phyloP scores from a whole-genome alignment of 2,797 vertebrate species.

The Schizothorax lantsangensis region DNA sequence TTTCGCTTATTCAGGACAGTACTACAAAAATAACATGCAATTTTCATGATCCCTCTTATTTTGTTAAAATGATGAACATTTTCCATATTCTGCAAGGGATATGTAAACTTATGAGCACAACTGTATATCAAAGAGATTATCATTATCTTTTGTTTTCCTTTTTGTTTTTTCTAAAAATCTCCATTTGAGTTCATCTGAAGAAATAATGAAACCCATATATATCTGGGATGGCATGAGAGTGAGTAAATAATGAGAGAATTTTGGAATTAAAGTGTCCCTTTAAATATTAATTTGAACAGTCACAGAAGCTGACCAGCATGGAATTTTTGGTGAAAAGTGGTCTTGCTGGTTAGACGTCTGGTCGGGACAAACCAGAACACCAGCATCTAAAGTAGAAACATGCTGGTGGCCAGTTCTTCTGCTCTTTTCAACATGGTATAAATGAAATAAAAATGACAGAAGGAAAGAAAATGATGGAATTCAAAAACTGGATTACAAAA shows the following conservation, averaged over 20 bases:
- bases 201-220: no score
- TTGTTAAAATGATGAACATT: no score
- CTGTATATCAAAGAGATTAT: no score
- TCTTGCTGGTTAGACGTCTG: slow-evolving; percentile 2
- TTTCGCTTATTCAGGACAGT: no score
- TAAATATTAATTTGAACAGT: neutral
- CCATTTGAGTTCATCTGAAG: no score
- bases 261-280: neutral
- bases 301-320: neutral
- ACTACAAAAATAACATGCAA: no score
- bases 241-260: neutral
- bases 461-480: slow-evolving; percentile 59
- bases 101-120: no score
- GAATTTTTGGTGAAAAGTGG: neutral
- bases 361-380: neutral
- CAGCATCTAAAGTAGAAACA: neutral
- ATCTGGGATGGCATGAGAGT: neutral
- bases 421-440: neutral
- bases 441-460: slow-evolving; percentile 56
- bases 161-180: no score
- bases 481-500: slow-evolving; percentile 51
- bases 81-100: no score
- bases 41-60: no score
- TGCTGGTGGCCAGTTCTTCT: neutral
- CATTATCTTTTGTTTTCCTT: no score